Conservation (phyloP, 2,797 vertebrate genomes). For the Notolepis coatsorum region DNA sequence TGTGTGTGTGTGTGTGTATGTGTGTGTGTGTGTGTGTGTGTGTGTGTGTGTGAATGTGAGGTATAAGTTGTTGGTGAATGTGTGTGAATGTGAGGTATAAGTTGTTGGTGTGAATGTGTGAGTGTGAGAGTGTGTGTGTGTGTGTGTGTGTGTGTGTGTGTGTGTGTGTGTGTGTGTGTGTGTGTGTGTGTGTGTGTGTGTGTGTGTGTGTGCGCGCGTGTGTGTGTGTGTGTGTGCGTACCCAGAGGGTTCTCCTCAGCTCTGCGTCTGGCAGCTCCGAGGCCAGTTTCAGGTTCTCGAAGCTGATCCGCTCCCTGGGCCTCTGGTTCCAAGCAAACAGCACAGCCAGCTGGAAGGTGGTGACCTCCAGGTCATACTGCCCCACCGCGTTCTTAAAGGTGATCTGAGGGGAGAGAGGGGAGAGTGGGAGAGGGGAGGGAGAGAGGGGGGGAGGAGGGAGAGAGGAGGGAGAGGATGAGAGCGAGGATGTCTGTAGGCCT, state of each 20-base stretch:
- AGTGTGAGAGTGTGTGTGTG: too few species aligned
- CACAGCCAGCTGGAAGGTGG: constrained; percentile 97
- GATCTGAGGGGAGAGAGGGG: constrained; percentile 80
- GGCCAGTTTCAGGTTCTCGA: constrained; percentile 97
- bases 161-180: too few species aligned
- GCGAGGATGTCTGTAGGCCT: too few species aligned
- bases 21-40: neutral
- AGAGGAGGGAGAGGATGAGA: neutral
- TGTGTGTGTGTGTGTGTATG: neutral
- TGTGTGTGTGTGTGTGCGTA: too few species aligned
- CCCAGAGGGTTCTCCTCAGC: constrained; percentile 97
- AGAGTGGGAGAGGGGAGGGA: neutral
- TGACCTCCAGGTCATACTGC: constrained; percentile 98
- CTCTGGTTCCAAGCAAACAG: constrained; percentile 99
- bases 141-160: too few species aligned
- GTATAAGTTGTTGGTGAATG: too few species aligned
- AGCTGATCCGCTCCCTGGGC: constrained; percentile 97
- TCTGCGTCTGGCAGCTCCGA: constrained; percentile 98
- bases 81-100: too few species aligned
- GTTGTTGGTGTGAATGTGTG: too few species aligned
- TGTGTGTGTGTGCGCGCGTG: too few species aligned
- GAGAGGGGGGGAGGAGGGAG: neutral
- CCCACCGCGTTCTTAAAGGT: constrained; percentile 99
- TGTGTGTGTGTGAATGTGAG: neutral
- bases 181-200: too few species aligned